Percentiles rank a stretch among this genome's conserved stretches.
Conservation (phyloP, 2,113 vertebrate genomes). For the Myrmecophaga tridactyla region DNA sequence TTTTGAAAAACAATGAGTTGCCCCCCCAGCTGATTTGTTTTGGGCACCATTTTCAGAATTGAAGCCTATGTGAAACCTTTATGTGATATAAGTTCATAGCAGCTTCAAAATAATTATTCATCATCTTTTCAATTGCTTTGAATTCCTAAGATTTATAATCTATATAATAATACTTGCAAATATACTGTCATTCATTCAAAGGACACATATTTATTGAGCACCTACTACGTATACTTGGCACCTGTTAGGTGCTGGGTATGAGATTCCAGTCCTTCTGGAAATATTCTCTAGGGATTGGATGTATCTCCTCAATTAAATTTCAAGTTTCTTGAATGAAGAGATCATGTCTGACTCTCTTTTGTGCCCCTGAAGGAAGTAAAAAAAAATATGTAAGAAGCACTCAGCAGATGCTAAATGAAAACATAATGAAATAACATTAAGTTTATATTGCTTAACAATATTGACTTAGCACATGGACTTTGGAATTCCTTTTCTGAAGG, state of each 20-base stretch:
- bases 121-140: not conserved
- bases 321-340: not conserved
- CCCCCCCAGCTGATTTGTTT: not conserved
- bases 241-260: not conserved
- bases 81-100: not conserved
- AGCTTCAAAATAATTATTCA: slow-evolving; percentile 28
- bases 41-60: not conserved
- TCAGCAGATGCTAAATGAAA: not conserved
- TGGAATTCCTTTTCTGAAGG: not conserved
- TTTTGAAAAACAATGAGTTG: not conserved
- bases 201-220: not conserved
- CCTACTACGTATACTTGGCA: not conserved
- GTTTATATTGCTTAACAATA: not conserved
- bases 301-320: not conserved
- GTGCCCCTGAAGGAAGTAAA: not conserved
- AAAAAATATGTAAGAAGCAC: not conserved
- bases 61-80: not conserved
- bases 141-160: not conserved
- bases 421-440: slow-evolving; percentile 1
- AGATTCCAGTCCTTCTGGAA: not conserved
- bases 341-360: not conserved
- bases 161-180: not conserved
- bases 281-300: not conserved
- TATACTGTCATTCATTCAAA: not conserved
- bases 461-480: not conserved